phyloP scores from a whole-genome alignment of 2,113 vertebrate species.

The Oncorhynchus tshawytscha region DNA sequence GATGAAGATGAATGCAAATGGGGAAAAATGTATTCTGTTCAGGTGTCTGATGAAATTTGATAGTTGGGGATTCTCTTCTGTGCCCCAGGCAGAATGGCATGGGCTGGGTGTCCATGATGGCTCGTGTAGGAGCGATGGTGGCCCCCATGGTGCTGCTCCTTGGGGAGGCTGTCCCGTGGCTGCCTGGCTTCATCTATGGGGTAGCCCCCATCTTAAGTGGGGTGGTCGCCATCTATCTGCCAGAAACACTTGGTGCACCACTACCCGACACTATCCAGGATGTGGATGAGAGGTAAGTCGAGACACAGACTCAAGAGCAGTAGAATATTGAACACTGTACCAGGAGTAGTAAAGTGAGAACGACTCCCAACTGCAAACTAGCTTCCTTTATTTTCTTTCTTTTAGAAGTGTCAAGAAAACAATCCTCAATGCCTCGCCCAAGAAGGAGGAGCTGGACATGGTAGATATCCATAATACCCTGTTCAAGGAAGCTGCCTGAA shows the following conservation, averaged over 20 bases:
- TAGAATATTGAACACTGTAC: not conserved
- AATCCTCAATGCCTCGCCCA: constrained; percentile 29
- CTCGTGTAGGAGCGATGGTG: constrained; percentile 76
- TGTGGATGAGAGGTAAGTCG: constrained; percentile 72
- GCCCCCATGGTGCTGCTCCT: constrained; percentile 75
- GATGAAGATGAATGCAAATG: too few species aligned
- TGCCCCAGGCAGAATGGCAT: constrained; percentile 77
- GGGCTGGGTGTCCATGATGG: constrained; percentile 77
- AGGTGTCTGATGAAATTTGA: not conserved
- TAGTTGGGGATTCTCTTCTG: not conserved
- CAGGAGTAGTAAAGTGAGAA: not conserved
- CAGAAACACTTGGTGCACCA: constrained; percentile 73
- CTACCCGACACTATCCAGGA: constrained; percentile 82
- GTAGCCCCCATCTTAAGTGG: constrained; percentile 72
- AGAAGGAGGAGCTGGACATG: constrained; percentile 50
- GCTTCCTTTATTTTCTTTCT: constrained; percentile 13
- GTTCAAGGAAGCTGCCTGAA: constrained; percentile 60
- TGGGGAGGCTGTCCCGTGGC: constrained; percentile 52
- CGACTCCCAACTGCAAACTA: not conserved
- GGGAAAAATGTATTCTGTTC: not conserved
- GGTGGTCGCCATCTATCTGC: constrained; percentile 70
- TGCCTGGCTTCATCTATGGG: constrained; percentile 79
- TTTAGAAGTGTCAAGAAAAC: constrained; percentile 52
- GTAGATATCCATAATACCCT: constrained; percentile 45
- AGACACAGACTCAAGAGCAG: not conserved